Base-by-base conservation (phyloP, 2,113 vertebrate species). In the Rhipidura dahli region DNA sequence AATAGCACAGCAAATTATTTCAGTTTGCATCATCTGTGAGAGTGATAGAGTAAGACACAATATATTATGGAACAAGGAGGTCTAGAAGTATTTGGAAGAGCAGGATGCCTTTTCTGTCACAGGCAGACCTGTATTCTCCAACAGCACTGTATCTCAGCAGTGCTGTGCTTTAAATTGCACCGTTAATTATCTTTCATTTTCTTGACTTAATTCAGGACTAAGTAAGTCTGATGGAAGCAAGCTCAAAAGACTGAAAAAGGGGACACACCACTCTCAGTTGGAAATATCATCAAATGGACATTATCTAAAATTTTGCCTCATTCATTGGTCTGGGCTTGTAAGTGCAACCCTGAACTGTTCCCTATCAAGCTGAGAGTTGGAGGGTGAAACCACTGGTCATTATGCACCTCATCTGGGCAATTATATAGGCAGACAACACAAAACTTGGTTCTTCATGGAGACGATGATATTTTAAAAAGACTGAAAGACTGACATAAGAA, bases 221-320 rank as follows among this genome's bases (percentile, higher is more conserved):
- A 40, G 54, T 31, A 80, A 6, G 33, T 85, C 51, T 83, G 40
- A 83, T 17, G 56, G 15, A 44, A 79, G 12, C 30, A 87, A 72
- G 33, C n/a, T 2, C 45, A 37, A 82, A 94, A 82, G 10, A 14
- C 44, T 76, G 21, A 33, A 78, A 91, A 70, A 19, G 13, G 6
- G 17, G 9, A 5, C 8, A 15, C 33, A 30, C 3, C 22, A 44
- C 7, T 71, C 6, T 66, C 13, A 77, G 4, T 5, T 51, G 79
- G 44, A 83, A 92, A 49, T 6, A 39, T 39, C 11, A 70, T n/a
- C 30, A 51, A 71, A 65, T 14, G 0, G 0, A n/a, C 8, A 4
- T 75, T 35, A n/a, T n/a, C 28, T 78, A 45, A 85, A 59, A 8
- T 72, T 70, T 73, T 78, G 14, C 24, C 7, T 76, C 6, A 12